phyloP scores from a whole-genome alignment of 2,797 vertebrate species.

The Paguma larvata region DNA sequence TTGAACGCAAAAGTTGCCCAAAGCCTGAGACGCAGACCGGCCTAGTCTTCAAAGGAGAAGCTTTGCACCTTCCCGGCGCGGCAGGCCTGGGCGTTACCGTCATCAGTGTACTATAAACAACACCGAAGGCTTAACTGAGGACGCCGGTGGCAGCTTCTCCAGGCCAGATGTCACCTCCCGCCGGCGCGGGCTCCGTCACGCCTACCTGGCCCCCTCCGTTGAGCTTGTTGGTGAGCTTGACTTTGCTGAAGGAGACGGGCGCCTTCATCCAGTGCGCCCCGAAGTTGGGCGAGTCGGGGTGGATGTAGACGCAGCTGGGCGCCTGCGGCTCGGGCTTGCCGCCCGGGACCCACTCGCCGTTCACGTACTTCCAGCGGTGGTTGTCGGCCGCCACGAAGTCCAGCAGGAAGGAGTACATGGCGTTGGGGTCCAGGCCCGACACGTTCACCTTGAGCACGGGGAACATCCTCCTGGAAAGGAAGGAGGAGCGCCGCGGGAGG shows the following conservation, averaged over 20 bases:
- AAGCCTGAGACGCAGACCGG: background rate
- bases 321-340: constrained; percentile 93
- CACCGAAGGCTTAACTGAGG: background rate
- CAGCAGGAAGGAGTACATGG: constrained; percentile 92
- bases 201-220: constrained; percentile 92
- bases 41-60: fast-evolving
- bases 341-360: constrained; percentile 93
- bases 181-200: fast-evolving
- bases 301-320: constrained; percentile 93
- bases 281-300: constrained; percentile 92
- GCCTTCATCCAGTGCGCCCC: constrained; percentile 93
- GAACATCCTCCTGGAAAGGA: constrained; percentile 90
- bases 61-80: fast-evolving
- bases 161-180: background rate
- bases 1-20: background rate
- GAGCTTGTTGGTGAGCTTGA: constrained; percentile 93
- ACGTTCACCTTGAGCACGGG: constrained; percentile 92
- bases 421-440: constrained; percentile 91
- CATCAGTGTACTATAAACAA: background rate
- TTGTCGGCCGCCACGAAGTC: constrained; percentile 91
- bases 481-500: background rate
- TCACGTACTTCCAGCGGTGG: constrained; percentile 93
- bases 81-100: background rate
- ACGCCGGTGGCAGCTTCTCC: background rate
- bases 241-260: constrained; percentile 92